Evolutionary conservation across 2,113 vertebrate species (phyloP), one percentile per base, ranked within the genome.

Genomic region (Peromyscus polionotus): DNA sequence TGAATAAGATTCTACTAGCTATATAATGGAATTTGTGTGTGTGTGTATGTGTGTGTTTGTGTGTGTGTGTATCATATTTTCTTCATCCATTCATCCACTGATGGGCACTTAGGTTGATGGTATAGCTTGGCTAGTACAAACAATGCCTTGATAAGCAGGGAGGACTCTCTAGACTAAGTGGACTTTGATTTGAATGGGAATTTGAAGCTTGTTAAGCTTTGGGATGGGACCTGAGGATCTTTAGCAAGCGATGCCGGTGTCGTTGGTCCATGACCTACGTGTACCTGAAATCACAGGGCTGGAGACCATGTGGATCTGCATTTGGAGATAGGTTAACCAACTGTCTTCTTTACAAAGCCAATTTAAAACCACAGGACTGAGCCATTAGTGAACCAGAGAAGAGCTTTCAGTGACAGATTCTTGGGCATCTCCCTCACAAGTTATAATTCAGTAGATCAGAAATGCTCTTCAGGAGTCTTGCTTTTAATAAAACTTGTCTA

Each of bases 281-380:
- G 39, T 7, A 14, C 9, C 81, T 65, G 68, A 48, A 94, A 39
- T 4, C 88, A 61, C 10, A 65, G 65, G 57, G 24, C 45, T 80
- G 92, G n/a, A 51, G 65, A 80, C 48, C 6, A 19, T 6, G 10
- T 39, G n/a, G 51, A 17, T 61, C 42, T 42, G 6, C 4, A 0
- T n/a, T 33, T 51, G 17, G 36, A 65, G 48, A 39, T 42, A 85
- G 63, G 36, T 61, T 9, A 22, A 16, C 20, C 19, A n/a, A 20
- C 24, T 84, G 12, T 87, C 59, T 95, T 42, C 39, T 75, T 93
- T 61, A 75, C n/a, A 91, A 93, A 75, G 90, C 59, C 61, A 95
- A 90, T 79, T 93, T 1, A 76, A 79, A 93, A 89, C 4, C 14
- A 17, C 57, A 63, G 68, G 19, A 45, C n/a, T 51, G 8, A 63